These are phyloP conservation scores for Chroicocephalus ridibundus DNA, from an alignment of 2,113 vertebrate genomes.

Conservation along the genomic window DNA sequence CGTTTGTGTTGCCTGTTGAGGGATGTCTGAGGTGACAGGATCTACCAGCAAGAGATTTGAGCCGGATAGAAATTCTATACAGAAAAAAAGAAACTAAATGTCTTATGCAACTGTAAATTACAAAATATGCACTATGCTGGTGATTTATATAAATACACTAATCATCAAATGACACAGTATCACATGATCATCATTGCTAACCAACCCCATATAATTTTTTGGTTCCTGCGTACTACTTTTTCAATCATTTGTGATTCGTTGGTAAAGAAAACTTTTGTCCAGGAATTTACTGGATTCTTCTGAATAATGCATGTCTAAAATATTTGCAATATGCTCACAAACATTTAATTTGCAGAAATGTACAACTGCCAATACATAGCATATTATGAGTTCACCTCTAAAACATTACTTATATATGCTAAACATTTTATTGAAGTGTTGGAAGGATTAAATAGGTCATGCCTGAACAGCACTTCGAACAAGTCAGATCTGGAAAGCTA, in stretches of 20 bases:
- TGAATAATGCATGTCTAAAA: neutral
- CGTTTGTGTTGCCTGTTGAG: neutral
- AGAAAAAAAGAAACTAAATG: neutral
- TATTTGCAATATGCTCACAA: neutral
- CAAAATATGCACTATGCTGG: neutral
- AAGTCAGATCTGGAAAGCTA: constrained; percentile 53
- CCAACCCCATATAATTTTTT: neutral
- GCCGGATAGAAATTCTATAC: neutral
- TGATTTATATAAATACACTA: neutral
- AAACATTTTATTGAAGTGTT: constrained; percentile 2
- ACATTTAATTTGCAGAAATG: neutral
- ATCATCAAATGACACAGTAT: neutral
- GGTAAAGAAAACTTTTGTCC: neutral
- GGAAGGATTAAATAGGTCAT: constrained; percentile 18
- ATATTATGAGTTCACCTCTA: neutral
- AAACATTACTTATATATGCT: neutral
- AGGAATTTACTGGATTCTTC: neutral
- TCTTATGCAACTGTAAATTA: neutral
- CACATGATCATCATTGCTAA: neutral
- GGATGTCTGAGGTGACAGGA: neutral
- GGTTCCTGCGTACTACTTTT: neutral
- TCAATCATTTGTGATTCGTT: neutral
- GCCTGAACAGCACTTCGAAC: constrained; percentile 43
- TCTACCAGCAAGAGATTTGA: neutral
- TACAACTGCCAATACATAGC: neutral